These are phyloP conservation scores for Meganola albula DNA, from an alignment of 2,888 invertebrate species.

Conservation along the genomic window DNA sequence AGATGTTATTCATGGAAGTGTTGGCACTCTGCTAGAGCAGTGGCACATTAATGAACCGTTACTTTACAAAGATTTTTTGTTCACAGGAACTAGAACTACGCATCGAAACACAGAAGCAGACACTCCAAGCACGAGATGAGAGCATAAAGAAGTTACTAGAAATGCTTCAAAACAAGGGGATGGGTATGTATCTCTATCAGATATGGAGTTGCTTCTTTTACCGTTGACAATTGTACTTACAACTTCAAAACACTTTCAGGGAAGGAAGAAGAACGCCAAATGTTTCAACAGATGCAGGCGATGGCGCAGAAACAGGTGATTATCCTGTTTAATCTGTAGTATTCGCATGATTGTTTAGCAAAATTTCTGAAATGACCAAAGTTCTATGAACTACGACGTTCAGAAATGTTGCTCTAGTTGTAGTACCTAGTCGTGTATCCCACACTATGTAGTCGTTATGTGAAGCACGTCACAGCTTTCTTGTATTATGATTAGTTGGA, in stretches of 20 bases:
- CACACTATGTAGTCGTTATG: conserved; percentile 50
- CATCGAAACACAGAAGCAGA: conserved; percentile 98
- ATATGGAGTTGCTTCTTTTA: no score
- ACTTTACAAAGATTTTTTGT: no score
- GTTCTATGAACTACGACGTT: conserved; percentile 10
- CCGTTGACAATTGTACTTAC: no score
- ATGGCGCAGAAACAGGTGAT: conserved; percentile 97
- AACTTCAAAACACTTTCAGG: conserved; percentile 78
- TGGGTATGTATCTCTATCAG: conserved; percentile 88
- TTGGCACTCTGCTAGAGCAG: no score
- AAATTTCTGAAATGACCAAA: conserved; percentile 35
- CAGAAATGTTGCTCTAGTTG: conserved; percentile 43
- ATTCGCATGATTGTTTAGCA: conserved; percentile 43
- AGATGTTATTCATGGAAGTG: no score
- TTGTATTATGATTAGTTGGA: conserved; percentile 52
- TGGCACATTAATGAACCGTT: no score
- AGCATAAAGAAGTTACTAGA: conserved; percentile 99
- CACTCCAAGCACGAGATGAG: conserved; percentile 96
- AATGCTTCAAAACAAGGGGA: conserved; percentile 98
- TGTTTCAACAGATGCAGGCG: conserved; percentile 98
- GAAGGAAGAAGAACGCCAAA: conserved; percentile 96
- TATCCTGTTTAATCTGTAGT: conserved; percentile 40
- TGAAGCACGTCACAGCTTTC: conserved; percentile 69
- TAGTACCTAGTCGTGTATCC: conserved; percentile 28
- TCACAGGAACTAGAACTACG: conserved; percentile 97